phyloP scores from a whole-genome alignment of 2,888 invertebrate species.

The Flexamia atlantica region DNA sequence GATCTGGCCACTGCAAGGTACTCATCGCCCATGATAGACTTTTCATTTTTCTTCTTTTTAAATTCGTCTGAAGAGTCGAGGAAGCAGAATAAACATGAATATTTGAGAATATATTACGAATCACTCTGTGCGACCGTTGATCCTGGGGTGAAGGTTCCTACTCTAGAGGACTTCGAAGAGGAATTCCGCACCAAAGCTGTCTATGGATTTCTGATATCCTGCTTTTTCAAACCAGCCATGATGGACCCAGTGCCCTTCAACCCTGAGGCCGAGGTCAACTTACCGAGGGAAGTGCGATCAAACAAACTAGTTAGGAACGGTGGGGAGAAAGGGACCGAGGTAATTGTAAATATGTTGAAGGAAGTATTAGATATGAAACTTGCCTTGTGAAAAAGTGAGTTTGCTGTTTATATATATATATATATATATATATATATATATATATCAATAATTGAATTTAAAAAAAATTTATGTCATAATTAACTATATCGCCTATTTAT shows the following conservation, averaged over 20 bases:
- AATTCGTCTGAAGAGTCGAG: conserved; percentile 29
- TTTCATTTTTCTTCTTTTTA: conserved; percentile 49
- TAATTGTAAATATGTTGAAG: conserved; percentile 24
- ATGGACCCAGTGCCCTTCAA: conserved; percentile 51
- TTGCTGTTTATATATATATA: too few relatives aligned
- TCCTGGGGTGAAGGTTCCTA: conserved; percentile 31
- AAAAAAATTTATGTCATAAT: too few relatives aligned
- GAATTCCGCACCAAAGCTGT: conserved; percentile 41
- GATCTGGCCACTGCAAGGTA: conserved; percentile 40
- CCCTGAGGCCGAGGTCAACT: conserved; percentile 1
- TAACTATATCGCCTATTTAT: too few relatives aligned
- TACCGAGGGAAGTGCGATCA: conserved; percentile 16
- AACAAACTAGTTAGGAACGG: conserved; percentile 1
- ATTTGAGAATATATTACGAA: conserved; percentile 37
- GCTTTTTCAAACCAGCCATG: conserved; percentile 45
- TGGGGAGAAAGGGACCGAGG: conserved; percentile 40
- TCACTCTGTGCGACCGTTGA: not conserved
- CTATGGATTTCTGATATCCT: conserved; percentile 13
- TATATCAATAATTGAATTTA: too few relatives aligned
- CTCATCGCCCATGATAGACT: conserved; percentile 44
- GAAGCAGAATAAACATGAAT: conserved; percentile 21
- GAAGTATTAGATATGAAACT: conserved; percentile 25
- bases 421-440: too few relatives aligned
- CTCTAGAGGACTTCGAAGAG: conserved; percentile 35
- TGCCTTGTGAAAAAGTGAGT: not conserved